Percentiles rank a stretch among this genome's conserved stretches.
Conservation (phyloP, 2,113 vertebrate genomes). For the Podocnemis expansa region DNA sequence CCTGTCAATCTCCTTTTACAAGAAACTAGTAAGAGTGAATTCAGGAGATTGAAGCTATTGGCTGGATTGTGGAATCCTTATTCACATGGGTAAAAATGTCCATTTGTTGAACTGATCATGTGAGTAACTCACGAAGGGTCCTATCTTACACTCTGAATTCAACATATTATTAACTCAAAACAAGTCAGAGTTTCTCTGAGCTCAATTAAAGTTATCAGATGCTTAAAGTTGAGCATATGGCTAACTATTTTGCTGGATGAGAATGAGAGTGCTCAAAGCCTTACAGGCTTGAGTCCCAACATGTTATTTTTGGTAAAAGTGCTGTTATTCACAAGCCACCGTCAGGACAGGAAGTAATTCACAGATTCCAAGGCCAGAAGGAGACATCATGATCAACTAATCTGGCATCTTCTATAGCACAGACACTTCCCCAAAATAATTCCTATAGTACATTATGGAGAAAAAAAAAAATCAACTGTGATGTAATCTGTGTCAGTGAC, state of each 20-base stretch:
- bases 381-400: not conserved
- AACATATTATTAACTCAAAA: not conserved
- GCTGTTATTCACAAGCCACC: not conserved
- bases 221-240: not conserved
- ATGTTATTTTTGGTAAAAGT: not conserved
- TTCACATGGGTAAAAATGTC: not conserved
- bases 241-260: not conserved
- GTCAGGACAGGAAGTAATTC: not conserved
- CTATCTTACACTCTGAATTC: not conserved
- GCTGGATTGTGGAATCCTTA: not conserved
- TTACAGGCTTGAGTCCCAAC: not conserved
- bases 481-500: not conserved
- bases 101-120: not conserved
- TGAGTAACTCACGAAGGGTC: not conserved
- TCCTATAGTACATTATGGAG: not conserved
- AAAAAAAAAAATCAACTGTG: not conserved
- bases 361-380: not conserved
- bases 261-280: not conserved
- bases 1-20: not conserved
- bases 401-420: not conserved
- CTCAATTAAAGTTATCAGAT: not conserved
- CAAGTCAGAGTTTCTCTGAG: not conserved
- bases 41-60: not conserved
- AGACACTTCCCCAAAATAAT: not conserved
- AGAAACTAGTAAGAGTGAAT: not conserved